Conservation (phyloP, 2,797 vertebrate genomes). For the Ctenopoma kingsleyae region DNA sequence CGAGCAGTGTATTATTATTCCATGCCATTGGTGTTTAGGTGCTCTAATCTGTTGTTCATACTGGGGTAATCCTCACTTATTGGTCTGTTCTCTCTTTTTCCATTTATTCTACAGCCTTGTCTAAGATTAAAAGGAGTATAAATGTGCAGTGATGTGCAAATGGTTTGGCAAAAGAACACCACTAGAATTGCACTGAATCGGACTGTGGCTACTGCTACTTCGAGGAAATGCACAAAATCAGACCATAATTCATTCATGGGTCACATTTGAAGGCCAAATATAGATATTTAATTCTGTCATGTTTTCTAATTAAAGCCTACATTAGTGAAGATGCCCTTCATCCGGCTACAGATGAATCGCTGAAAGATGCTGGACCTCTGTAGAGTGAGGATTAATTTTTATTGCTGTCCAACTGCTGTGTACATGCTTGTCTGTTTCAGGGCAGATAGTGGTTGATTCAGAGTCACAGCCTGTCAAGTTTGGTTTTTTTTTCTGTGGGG, state of each 20-base stretch:
- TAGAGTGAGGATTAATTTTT: constrained; percentile 33
- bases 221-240: constrained; percentile 1
- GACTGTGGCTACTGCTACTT: neutral
- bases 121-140: neutral
- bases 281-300: neutral
- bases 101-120: constrained; percentile 1
- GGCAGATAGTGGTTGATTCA: constrained; percentile 55
- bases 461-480: constrained; percentile 43
- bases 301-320: constrained; percentile 1
- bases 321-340: neutral
- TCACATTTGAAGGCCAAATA: neutral
- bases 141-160: constrained; percentile 5
- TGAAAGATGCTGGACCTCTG: constrained; percentile 7
- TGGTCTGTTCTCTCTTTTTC: constrained; percentile 46
- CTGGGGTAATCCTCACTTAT: constrained; percentile 47
- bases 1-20: constrained; percentile 29
- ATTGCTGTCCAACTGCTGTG: constrained; percentile 32
- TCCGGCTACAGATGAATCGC: constrained; percentile 10
- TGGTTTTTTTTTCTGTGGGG: constrained; percentile 15
- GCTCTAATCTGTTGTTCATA: constrained; percentile 36
- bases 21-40: constrained; percentile 11
- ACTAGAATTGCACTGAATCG: neutral
- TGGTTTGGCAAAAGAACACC: constrained; percentile 1
- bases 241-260: neutral
- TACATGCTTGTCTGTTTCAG: constrained; percentile 41